phyloP scores from a whole-genome alignment of 2,888 invertebrate species.

The Diarsia rubi region DNA sequence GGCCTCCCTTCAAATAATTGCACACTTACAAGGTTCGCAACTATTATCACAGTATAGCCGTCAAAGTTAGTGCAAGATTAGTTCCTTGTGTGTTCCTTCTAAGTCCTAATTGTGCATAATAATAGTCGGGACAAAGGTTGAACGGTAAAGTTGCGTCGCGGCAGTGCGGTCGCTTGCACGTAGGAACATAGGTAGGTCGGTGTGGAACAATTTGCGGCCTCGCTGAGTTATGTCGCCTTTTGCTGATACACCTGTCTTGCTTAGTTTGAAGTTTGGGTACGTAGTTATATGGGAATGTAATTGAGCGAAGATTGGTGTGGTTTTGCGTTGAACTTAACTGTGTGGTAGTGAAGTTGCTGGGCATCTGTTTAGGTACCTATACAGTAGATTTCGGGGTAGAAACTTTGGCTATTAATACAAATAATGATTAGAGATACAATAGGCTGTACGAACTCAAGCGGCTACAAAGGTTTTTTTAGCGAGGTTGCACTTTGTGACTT shows the following conservation, averaged over 20 bases:
- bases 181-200: constrained; percentile 57
- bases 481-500: neutral
- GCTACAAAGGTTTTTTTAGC: neutral
- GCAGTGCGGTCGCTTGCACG: constrained; percentile 75
- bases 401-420: too few species aligned
- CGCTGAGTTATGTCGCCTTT: constrained; percentile 77
- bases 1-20: constrained; percentile 54
- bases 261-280: constrained; percentile 47
- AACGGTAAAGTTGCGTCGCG: constrained; percentile 79
- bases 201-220: constrained; percentile 85
- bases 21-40: constrained; percentile 73
- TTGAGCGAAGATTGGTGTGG: constrained; percentile 60
- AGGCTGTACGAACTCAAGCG: neutral
- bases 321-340: constrained; percentile 20
- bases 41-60: constrained; percentile 76
- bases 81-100: constrained; percentile 79
- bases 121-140: constrained; percentile 82
- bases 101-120: constrained; percentile 87
- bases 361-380: neutral
- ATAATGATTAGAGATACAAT: too few species aligned
- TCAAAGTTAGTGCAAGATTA: constrained; percentile 83
- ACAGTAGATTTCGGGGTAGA: neutral
- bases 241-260: constrained; percentile 65
- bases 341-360: constrained; percentile 1
- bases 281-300: constrained; percentile 36